These are phyloP conservation scores for Monomorium pharaonis DNA, from an alignment of 1,140 invertebrate species.

Conservation along the genomic window DNA sequence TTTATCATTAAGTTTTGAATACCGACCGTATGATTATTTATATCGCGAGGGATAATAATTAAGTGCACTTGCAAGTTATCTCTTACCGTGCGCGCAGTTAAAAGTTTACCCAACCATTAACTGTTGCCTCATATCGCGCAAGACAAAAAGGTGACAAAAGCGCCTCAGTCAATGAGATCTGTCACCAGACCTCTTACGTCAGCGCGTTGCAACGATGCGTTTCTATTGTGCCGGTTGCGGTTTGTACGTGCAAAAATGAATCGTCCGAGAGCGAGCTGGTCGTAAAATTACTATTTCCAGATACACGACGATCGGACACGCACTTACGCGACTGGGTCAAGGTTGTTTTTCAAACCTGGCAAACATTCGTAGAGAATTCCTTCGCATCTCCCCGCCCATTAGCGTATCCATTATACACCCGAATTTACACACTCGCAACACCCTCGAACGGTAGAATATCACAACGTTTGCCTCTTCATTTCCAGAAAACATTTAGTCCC, in stretches of 20 bases:
- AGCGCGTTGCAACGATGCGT: constrained; percentile 14
- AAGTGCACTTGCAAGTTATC: not conserved
- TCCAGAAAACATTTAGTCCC: not conserved
- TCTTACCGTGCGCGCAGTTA: not conserved
- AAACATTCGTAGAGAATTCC: constrained; percentile 17
- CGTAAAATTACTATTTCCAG: constrained; percentile 44
- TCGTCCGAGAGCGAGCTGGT: not conserved
- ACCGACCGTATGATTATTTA: not conserved
- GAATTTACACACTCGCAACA: not conserved
- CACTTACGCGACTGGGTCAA: constrained; percentile 54
- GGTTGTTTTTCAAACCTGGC: constrained; percentile 65
- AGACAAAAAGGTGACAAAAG: not conserved
- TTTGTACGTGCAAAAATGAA: not conserved
- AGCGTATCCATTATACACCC: not conserved
- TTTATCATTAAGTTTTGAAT: constrained; percentile 1
- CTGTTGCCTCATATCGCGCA: not conserved
- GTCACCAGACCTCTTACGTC: constrained; percentile 30
- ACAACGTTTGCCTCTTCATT: not conserved
- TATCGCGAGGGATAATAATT: not conserved
- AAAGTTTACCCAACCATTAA: not conserved
- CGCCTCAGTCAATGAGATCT: constrained; percentile 3
- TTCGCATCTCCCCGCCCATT: not conserved
- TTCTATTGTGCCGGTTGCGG: not conserved
- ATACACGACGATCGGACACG: constrained; percentile 1
- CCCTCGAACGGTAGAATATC: not conserved